Percentiles rank a stretch among this genome's conserved stretches.
Evolutionary conservation across 2,113 vertebrate species (phyloP).

Genomic region (Choloepus hoffmanni): DNA sequence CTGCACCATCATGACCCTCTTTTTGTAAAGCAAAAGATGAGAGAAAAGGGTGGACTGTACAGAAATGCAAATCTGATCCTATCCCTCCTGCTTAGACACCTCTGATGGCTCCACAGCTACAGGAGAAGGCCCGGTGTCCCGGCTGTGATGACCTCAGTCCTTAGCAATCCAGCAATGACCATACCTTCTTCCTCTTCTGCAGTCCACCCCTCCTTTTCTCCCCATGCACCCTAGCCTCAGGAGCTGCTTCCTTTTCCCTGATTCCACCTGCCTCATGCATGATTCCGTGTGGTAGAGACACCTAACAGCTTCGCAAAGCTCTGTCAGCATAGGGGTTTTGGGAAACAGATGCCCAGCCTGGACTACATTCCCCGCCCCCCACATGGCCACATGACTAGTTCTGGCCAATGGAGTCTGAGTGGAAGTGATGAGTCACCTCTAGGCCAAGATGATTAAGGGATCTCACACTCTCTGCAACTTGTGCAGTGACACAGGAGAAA

Average conservation of each 20-base stretch:
- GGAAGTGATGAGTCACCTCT: background rate
- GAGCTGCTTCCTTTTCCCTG: background rate
- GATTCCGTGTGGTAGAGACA: background rate
- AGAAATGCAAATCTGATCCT: background rate
- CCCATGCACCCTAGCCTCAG: background rate
- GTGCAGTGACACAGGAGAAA: background rate
- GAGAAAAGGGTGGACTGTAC: background rate
- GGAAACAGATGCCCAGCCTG: background rate
- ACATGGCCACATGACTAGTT: background rate
- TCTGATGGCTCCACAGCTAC: background rate
- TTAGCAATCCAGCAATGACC: background rate
- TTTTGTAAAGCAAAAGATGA: background rate
- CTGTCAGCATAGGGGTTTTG: background rate
- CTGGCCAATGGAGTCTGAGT: background rate
- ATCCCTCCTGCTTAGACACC: background rate
- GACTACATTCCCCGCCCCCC: too few species aligned
- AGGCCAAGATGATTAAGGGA: background rate
- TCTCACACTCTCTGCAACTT: background rate
- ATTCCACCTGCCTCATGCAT: background rate
- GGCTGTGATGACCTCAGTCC: background rate
- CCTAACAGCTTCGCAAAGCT: background rate
- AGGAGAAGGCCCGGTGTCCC: background rate
- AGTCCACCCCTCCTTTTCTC: background rate
- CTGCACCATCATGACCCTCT: rapidly evolving
- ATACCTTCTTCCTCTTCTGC: background rate